Evolutionary conservation across 2,113 vertebrate species (phyloP), one percentile per base, ranked within the genome.

Genomic region (Gobio gobio): DNA sequence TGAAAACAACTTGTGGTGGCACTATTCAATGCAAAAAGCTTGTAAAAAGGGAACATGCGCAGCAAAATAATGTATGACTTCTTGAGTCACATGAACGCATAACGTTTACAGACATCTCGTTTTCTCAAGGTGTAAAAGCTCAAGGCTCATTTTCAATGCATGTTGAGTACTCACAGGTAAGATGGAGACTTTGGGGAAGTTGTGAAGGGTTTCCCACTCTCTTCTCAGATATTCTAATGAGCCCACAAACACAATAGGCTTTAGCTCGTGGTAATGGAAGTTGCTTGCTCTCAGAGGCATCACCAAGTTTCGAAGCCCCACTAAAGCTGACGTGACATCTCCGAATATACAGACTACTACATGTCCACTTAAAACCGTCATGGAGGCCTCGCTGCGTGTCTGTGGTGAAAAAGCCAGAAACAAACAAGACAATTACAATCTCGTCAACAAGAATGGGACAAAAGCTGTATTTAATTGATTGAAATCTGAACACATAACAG

Each of bases 311-410:
- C 98, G 96, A 91, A 99, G 95, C 91, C 98, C 98, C 91, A 99
- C 98, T 90, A 99, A 95, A 91, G 98, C 98, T 88, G 98, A 99
- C 83, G 96, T 97, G 95, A 98, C 95, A 89, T 99, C 98, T 80
- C 98, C 98, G 93, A 99, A 99, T 95, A 99, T 99, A 94, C 98
- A 99, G 93, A 99, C 98, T 89, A 99, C 98, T 20, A 99, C 98
- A 88, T 99, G 98, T 86, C 98, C 98, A 86, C 98, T 99, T 93
- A 99, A 93, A 86, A 99, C 98, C 8, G 98, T 99, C 98, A 99
- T 99, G 84, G 98, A 98, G 18, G 98, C 98, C 95, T 99, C 98
- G 77, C 98, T 99, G 86, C 98, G 96, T 24, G 98, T 99, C 98
- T 99, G 93, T 76, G 89, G 82, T 82, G 89, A 88, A 83, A 82